Percentiles rank a stretch among this genome's conserved stretches.
Conservation (phyloP, 2,797 vertebrate species). For the Perodicticus potto region DNA sequence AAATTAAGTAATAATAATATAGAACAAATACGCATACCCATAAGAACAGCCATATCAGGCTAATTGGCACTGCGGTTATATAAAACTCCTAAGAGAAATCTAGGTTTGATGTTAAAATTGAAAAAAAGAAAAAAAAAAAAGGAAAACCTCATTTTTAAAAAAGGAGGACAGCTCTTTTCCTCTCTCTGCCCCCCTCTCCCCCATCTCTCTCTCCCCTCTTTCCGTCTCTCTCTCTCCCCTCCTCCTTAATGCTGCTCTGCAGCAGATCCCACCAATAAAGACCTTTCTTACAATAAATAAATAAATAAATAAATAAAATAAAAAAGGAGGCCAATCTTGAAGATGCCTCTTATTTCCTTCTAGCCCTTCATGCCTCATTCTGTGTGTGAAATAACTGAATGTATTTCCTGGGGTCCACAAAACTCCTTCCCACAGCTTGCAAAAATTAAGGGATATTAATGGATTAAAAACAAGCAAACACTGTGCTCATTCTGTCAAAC, state of each 20-base stretch:
- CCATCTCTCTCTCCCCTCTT: too few relatives aligned
- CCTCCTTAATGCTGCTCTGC: too few relatives aligned
- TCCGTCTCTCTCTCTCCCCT: too few relatives aligned
- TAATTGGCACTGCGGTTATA: slow-evolving; percentile 47
- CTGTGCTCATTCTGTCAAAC: slow-evolving; percentile 81
- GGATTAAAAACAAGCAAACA: slow-evolving; percentile 81
- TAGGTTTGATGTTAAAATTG: slow-evolving; percentile 61
- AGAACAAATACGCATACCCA: slow-evolving; percentile 44
- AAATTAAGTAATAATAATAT: slow-evolving; percentile 58
- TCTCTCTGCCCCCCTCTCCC: too few relatives aligned
- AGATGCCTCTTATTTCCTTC: background rate
- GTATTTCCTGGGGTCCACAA: slow-evolving; percentile 38
- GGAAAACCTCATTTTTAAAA: slow-evolving; percentile 70
- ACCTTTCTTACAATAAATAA: too few relatives aligned
- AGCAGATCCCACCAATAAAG: too few relatives aligned
- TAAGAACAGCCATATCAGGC: slow-evolving; percentile 6
- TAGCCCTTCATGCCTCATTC: background rate
- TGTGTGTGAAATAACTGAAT: slow-evolving; percentile 38
- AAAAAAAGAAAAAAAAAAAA: background rate
- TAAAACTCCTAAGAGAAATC: slow-evolving; percentile 71
- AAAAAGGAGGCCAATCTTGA: slow-evolving; percentile 68
- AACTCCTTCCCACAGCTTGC: slow-evolving; percentile 60
- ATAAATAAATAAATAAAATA: too few relatives aligned
- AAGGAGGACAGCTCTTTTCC: too few relatives aligned
- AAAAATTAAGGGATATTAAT: slow-evolving; percentile 76